Percentiles rank a stretch among this genome's conserved stretches.
Evolutionary conservation across 2,888 invertebrate species (phyloP).

Genomic region (Diaphora mendica): DNA sequence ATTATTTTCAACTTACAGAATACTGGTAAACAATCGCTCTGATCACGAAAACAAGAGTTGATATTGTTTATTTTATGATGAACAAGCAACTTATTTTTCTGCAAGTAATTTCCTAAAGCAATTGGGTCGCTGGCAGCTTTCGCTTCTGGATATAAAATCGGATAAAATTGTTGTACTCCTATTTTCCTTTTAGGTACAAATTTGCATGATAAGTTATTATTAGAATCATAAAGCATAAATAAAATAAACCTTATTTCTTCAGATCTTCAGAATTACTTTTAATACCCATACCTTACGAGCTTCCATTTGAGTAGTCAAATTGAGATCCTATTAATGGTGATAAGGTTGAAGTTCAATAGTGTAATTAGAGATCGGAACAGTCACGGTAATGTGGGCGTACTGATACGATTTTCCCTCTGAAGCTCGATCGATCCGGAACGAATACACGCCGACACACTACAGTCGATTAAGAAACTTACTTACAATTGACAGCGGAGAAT

Average conservation of each 20-base stretch:
- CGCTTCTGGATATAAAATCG: neutral
- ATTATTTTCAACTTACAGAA: too few species aligned
- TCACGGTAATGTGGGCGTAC: constrained; percentile 52
- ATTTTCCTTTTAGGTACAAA: neutral
- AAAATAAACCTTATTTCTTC: neutral
- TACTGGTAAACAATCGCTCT: neutral
- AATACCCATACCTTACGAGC: neutral
- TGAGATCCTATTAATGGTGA: constrained; percentile 27
- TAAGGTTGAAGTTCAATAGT: constrained; percentile 50
- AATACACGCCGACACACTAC: constrained; percentile 32
- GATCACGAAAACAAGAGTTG: neutral
- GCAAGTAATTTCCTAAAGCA: neutral
- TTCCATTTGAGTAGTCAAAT: constrained; percentile 14
- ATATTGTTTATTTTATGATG: neutral
- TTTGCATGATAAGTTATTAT: neutral
- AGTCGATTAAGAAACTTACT: constrained; percentile 30
- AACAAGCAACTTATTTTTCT: neutral
- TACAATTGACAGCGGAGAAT: constrained; percentile 1
- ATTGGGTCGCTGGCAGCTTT: neutral
- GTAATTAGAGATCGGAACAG: constrained; percentile 67
- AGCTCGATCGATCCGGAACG: constrained; percentile 45
- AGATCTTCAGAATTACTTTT: neutral
- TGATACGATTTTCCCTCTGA: constrained; percentile 58
- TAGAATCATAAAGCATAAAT: neutral
- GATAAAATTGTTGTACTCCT: neutral